A percentile compares a stretch with the other conserved stretches of the same genome.
These are phyloP conservation scores for Camelus dromedarius DNA, from an alignment of 2,113 vertebrate species.

Conservation along the genomic window DNA sequence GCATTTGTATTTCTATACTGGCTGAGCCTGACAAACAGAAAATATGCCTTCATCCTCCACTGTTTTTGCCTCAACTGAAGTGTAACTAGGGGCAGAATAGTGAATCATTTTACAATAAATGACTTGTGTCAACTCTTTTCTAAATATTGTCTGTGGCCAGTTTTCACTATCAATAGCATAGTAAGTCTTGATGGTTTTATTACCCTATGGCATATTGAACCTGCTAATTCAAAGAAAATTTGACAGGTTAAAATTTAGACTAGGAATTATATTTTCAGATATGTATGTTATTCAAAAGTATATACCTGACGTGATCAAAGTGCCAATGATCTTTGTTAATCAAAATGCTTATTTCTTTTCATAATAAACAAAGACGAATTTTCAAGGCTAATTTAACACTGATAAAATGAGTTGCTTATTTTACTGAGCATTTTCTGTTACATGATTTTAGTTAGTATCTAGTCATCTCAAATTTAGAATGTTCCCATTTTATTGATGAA, in stretches of 20 bases:
- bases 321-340: neutral
- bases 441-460: neutral
- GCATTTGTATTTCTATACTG: neutral
- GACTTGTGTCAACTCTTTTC: neutral
- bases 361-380: neutral
- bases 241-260: neutral
- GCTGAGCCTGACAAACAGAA: neutral
- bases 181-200: neutral
- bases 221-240: neutral
- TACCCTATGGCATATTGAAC: neutral
- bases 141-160: neutral
- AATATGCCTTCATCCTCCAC: neutral
- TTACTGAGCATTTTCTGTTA: neutral
- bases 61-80: neutral
- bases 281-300: neutral
- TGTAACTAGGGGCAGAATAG: neutral
- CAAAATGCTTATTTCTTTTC: neutral
- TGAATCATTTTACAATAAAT: neutral
- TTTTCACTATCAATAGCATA: neutral
- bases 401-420: neutral
- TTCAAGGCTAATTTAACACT: neutral
- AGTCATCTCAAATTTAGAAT: neutral
- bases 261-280: neutral
- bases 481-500: neutral
- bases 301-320: neutral